Conservation (phyloP, 2,797 vertebrate species). For the Nannoperca australis region DNA sequence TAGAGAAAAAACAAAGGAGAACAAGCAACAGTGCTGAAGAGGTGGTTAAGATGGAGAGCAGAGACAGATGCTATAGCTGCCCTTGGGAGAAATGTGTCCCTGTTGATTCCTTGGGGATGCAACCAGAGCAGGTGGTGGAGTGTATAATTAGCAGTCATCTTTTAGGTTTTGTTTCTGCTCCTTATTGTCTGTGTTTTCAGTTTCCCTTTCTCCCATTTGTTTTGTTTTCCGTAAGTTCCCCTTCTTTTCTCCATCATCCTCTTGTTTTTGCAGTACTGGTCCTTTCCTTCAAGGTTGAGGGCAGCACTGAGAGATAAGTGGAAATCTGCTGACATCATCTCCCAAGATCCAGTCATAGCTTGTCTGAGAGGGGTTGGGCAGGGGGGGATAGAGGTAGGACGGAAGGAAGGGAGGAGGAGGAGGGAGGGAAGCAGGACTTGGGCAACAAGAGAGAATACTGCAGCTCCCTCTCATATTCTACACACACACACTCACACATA, state of each 20-base stretch:
- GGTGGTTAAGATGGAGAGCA: slow-evolving; percentile 25
- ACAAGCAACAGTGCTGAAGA: background rate
- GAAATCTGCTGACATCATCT: slow-evolving; percentile 88
- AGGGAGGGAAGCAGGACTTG: slow-evolving; percentile 60
- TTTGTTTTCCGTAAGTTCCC: slow-evolving; percentile 35
- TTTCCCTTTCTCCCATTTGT: slow-evolving; percentile 35
- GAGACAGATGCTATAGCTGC: slow-evolving; percentile 46
- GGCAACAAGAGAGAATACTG: slow-evolving; percentile 77
- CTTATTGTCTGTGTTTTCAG: background rate
- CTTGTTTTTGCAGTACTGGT: slow-evolving; percentile 83
- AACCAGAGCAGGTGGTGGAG: slow-evolving; percentile 42
- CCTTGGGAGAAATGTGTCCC: slow-evolving; percentile 19
- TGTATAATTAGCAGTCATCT: slow-evolving; percentile 18
- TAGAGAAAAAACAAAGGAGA: background rate
- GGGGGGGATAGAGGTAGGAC: slow-evolving; percentile 49
- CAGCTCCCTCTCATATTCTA: slow-evolving; percentile 62
- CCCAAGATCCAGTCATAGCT: slow-evolving; percentile 82
- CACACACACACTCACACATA: slow-evolving; percentile 40
- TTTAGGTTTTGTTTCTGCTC: slow-evolving; percentile 20
- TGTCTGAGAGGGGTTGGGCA: slow-evolving; percentile 42
- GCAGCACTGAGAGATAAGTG: slow-evolving; percentile 75
- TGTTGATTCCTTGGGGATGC: slow-evolving; percentile 26
- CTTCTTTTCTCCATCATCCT: slow-evolving; percentile 20
- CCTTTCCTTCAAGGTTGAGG: slow-evolving; percentile 67
- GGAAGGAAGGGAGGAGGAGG: slow-evolving; percentile 37